Base-by-base conservation (phyloP, 2,888 invertebrate genomes). In the Archips crataeganus region DNA sequence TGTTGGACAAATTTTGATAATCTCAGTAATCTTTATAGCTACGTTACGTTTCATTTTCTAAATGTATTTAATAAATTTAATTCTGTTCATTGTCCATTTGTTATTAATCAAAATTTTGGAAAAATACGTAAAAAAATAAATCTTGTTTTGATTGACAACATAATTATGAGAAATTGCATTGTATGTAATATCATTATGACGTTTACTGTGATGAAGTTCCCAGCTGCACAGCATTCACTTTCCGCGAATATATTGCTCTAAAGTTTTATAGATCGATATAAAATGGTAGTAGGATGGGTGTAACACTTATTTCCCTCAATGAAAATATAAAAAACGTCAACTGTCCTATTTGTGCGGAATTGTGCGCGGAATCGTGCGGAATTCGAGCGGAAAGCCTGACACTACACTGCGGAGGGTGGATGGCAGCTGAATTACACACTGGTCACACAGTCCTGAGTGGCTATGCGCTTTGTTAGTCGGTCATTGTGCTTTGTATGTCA, bases 311-410 rank as follows among this genome's bases (percentile, higher is more conserved):
- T 49, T 49, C 4, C 13, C 4, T 54, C 49, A 70, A 42, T 62
- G 61, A 70, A 62, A 13, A 42, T 54, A 15, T 62, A 62, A 75
- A 71, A 63, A 62, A 63, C 57, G 59, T 67, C 63, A 70, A 57
- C 45, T 32, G 32, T 15, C 64, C 71, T 67, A 69, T 74, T 72
- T n/a, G 74, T n/a, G 69, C 74, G 74, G 75, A 68, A 76, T 63
- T 68, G 75, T 68, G 59, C 36, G 49, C 36, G 66, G 57, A 57
- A 57, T 36, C 66, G 57, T 67, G 54, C 68, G 76, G 76, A 75
- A 71, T 13, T 70, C 67, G 59, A 65, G 71, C 77, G 80, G 77
- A 78, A 78, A 79, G 76, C 74, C 77, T 77, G 79, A 77, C 78
- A 73, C 75, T 76, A 76, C 77, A 76, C 61, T 74, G 74, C 63